A percentile compares a stretch with the other conserved stretches of the same genome.
Conservation (phyloP, 2,797 vertebrate genomes). For the Naso thynnoides region DNA sequence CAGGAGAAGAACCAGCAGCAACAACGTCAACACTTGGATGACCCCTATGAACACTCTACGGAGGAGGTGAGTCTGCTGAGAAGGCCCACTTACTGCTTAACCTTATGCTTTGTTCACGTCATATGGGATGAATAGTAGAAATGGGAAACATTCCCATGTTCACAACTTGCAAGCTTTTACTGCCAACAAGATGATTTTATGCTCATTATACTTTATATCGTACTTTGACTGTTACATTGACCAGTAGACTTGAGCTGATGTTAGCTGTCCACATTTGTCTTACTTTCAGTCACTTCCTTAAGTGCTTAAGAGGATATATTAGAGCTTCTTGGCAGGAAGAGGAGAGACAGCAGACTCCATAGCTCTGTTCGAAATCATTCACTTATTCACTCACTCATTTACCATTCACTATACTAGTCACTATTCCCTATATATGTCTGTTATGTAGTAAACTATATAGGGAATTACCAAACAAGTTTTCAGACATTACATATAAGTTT, state of each 20-base stretch:
- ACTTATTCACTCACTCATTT: too few relatives aligned
- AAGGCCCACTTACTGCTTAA: neutral
- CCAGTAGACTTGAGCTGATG: neutral
- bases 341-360: too few relatives aligned
- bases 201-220: neutral
- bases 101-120: neutral
- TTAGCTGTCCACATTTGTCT: neutral
- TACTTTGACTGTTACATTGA: neutral
- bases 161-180: neutral
- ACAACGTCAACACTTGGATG: conserved; percentile 86
- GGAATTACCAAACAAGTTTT: too few relatives aligned
- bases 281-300: neutral
- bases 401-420: too few relatives aligned
- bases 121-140: neutral
- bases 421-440: too few relatives aligned
- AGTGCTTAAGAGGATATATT: neutral
- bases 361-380: too few relatives aligned
- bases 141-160: neutral
- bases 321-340: neutral
- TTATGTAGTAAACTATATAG: too few relatives aligned
- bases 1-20: conserved; percentile 90
- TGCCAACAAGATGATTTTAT: neutral
- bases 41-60: conserved; percentile 88
- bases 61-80: conserved; percentile 84
- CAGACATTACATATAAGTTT: too few relatives aligned